Conservation (phyloP, 64 coral and sea anemone species). For the Stichodactyla mertensii region DNA sequence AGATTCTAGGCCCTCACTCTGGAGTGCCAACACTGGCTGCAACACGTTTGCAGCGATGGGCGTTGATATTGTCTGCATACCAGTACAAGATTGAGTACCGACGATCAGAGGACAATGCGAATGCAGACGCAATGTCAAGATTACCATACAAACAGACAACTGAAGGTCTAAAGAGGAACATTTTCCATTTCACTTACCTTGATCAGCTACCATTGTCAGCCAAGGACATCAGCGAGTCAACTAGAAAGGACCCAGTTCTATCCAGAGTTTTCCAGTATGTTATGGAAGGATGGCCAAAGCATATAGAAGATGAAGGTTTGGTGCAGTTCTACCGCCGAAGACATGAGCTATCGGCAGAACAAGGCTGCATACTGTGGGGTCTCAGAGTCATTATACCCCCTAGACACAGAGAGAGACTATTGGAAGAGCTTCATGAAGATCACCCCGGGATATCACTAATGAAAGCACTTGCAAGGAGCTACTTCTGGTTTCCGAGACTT, state of each 20-base stretch:
- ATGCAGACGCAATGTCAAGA: conserved; percentile 41
- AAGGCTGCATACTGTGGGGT: too few species aligned
- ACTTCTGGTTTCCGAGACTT: too few species aligned
- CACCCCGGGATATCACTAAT: too few species aligned
- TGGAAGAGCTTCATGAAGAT: too few species aligned
- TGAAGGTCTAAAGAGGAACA: neutral
- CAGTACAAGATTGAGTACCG: conserved; percentile 39
- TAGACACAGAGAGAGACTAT: too few species aligned
- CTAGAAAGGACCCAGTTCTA: conserved; percentile 14
- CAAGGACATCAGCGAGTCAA: conserved; percentile 25
- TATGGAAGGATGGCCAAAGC: neutral
- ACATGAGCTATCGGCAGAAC: too few species aligned
- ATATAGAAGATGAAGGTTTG: conserved; percentile 1
- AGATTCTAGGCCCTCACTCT: conserved; percentile 28
- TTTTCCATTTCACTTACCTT: too few species aligned
- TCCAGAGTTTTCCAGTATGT: conserved; percentile 5
- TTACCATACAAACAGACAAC: conserved; percentile 14
- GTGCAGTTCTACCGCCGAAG: neutral
- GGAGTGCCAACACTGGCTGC: conserved; percentile 34
- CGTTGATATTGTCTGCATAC: conserved; percentile 28
- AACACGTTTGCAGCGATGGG: conserved; percentile 52
- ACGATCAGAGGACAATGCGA: conserved; percentile 29
- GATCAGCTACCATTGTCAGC: conserved; percentile 12
- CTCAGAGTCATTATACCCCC: too few species aligned
- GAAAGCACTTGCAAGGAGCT: too few species aligned